Conservation (phyloP, 2,888 invertebrate species). For the Kuschelorhynchus macadamiae region DNA sequence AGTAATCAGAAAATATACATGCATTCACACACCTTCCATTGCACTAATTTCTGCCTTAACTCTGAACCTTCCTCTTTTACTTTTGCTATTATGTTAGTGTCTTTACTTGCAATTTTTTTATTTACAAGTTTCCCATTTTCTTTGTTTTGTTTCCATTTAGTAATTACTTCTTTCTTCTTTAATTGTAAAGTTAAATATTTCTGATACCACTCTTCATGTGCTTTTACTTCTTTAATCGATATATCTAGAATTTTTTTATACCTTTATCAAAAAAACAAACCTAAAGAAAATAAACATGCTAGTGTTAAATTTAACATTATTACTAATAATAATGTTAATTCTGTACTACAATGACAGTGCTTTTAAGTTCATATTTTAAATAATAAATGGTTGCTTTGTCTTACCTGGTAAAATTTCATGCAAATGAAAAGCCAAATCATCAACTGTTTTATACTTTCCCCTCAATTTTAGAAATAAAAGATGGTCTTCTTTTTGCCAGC, state of each 20-base stretch:
- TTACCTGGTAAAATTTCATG: slow-evolving; percentile 63
- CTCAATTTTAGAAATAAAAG: slow-evolving; percentile 69
- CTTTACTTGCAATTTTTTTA: neutral
- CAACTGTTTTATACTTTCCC: slow-evolving; percentile 59
- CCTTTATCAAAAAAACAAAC: no score
- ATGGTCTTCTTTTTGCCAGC: slow-evolving; percentile 74
- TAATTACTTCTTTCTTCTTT: slow-evolving; percentile 67
- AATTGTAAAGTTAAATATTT: slow-evolving; percentile 67
- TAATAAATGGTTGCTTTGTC: no score
- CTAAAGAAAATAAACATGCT: no score
- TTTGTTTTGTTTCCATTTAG: slow-evolving; percentile 66
- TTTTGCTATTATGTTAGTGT: neutral
- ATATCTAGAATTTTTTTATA: no score
- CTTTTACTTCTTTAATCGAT: slow-evolving; percentile 64
- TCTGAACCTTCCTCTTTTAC: slow-evolving; percentile 12
- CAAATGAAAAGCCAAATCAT: slow-evolving; percentile 56
- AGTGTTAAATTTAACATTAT: no score
- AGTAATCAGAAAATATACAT: no score
- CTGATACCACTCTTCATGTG: slow-evolving; percentile 71
- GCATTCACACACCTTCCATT: slow-evolving; percentile 58
- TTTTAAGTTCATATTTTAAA: no score
- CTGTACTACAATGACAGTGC: no score
- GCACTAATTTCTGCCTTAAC: slow-evolving; percentile 53
- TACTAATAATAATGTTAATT: no score
- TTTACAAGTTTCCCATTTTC: no score